Conservation (phyloP, 30 jellyfish, hydroid and myxozoan genomes). For the Morbakka virulenta region DNA sequence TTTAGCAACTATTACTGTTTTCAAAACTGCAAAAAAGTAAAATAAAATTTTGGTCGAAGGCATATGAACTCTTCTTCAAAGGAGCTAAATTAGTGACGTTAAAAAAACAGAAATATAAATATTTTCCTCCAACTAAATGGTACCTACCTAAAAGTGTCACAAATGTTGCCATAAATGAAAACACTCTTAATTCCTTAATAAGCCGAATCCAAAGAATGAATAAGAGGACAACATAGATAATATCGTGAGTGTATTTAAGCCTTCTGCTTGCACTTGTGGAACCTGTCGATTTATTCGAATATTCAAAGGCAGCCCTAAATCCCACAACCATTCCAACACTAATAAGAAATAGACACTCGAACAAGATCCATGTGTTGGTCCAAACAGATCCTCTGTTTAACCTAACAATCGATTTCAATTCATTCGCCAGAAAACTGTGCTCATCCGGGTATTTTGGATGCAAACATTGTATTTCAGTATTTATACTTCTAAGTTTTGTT, state of each 20-base stretch:
- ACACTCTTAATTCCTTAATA: constrained; percentile 84
- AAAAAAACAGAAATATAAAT: no score
- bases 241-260: no score
- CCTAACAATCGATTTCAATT: constrained; percentile 62
- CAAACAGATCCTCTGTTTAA: constrained; percentile 45
- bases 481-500: constrained; percentile 78
- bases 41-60: no score
- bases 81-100: no score
- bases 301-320: constrained; percentile 65
- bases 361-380: constrained; percentile 82
- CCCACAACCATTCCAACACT: constrained; percentile 42
- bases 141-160: constrained; percentile 66
- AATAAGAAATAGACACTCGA: constrained; percentile 77
- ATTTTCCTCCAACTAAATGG: no score
- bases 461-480: constrained; percentile 73
- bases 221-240: constrained; percentile 58
- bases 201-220: constrained; percentile 86
- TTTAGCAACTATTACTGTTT: no score
- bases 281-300: no score
- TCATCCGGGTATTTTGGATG: constrained; percentile 99
- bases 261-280: no score
- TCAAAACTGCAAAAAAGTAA: no score
- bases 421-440: constrained; percentile 68
- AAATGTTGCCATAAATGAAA: constrained; percentile 85
- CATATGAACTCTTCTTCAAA: no score